Conservation (phyloP, 2,888 invertebrate genomes). For the Synanthedon tipuliformis region DNA sequence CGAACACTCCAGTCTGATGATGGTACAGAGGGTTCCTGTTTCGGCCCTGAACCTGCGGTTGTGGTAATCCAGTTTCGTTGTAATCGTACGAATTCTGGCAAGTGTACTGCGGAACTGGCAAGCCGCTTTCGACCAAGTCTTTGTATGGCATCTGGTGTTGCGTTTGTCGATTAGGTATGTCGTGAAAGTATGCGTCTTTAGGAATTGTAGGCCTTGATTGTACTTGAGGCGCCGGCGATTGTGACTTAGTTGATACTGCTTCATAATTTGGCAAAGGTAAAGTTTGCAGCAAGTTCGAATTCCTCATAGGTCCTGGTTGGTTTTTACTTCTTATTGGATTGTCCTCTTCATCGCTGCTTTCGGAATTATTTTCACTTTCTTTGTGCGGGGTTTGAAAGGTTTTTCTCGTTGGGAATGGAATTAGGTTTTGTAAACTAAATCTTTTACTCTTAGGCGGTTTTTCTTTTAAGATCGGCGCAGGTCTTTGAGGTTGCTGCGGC, state of each 20-base stretch:
- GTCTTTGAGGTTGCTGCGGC: slow-evolving; percentile 58
- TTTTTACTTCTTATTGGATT: slow-evolving; percentile 52
- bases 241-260: slow-evolving; percentile 57
- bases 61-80: slow-evolving; percentile 41
- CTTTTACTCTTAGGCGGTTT: slow-evolving; percentile 61
- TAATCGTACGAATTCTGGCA: slow-evolving; percentile 39
- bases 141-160: slow-evolving; percentile 45
- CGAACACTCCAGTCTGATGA: slow-evolving; percentile 56
- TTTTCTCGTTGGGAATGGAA: slow-evolving; percentile 65
- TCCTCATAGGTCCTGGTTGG: slow-evolving; percentile 68
- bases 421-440: slow-evolving; percentile 62
- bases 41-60: slow-evolving; percentile 37
- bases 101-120: slow-evolving; percentile 31
- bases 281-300: slow-evolving; percentile 62
- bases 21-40: slow-evolving; percentile 57
- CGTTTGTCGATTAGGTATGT: slow-evolving; percentile 61
- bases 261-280: slow-evolving; percentile 71
- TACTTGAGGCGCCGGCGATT: slow-evolving; percentile 43
- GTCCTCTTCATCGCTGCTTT: slow-evolving; percentile 72
- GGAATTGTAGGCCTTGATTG: slow-evolving; percentile 51
- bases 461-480: slow-evolving; percentile 58
- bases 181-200: slow-evolving; percentile 73
- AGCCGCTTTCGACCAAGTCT: slow-evolving; percentile 34
- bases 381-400: slow-evolving; percentile 57
- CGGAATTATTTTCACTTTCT: slow-evolving; percentile 64